Conservation (phyloP, 2,113 vertebrate species). For the Callaeas wilsoni region DNA sequence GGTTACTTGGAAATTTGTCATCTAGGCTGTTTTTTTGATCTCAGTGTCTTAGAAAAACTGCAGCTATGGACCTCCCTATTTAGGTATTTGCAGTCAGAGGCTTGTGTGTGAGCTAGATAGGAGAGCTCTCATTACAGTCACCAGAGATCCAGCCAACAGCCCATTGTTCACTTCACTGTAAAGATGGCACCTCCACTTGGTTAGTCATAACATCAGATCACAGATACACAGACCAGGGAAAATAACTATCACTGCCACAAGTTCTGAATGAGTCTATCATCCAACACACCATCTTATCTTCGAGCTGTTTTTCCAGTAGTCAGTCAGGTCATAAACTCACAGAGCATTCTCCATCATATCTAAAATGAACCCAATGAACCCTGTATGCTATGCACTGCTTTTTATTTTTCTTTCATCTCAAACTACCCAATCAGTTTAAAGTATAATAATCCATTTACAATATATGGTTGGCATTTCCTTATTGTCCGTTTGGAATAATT, state of each 20-base stretch:
- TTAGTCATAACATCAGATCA: background rate
- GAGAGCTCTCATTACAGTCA: background rate
- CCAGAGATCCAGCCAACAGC: background rate
- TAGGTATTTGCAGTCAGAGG: background rate
- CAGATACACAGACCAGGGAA: background rate
- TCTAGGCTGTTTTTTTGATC: background rate
- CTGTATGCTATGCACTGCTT: fast-evolving
- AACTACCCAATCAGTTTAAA: background rate
- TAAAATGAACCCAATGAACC: background rate
- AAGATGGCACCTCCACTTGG: background rate
- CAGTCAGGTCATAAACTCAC: background rate
- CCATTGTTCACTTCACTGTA: background rate
- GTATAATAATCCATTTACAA: background rate
- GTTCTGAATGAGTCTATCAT: background rate
- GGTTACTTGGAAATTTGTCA: background rate
- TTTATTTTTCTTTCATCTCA: background rate
- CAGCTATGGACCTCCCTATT: background rate
- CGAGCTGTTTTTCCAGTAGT: background rate
- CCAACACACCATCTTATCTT: background rate
- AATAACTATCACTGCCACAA: background rate
- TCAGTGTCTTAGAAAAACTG: background rate
- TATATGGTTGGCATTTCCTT: conserved; percentile 16
- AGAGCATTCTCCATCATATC: background rate
- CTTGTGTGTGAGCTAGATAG: background rate
- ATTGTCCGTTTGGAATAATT: conserved; percentile 43